These are phyloP conservation scores for Entomobrya proxima DNA, from an alignment of 2,888 invertebrate genomes.

Conservation along the genomic window DNA sequence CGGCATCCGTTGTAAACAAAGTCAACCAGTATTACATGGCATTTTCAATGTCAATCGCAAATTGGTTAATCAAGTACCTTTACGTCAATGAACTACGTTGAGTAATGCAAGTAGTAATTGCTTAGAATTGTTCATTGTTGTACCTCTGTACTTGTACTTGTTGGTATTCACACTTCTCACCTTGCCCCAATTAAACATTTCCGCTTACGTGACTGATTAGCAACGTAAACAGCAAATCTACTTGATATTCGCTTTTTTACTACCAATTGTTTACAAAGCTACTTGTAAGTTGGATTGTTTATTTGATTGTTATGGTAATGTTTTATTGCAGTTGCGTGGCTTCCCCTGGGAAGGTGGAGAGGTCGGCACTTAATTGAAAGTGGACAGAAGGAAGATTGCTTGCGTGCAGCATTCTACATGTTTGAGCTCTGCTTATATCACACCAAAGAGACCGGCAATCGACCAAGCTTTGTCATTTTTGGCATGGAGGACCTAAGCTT, in stretches of 20 bases:
- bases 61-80: too few relatives aligned
- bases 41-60: too few relatives aligned
- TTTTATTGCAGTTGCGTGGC: constrained; percentile 40
- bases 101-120: too few relatives aligned
- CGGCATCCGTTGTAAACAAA: too few relatives aligned
- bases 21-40: too few relatives aligned
- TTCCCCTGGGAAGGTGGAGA: constrained; percentile 58
- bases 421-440: constrained; percentile 33
- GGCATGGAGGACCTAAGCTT: constrained; percentile 45
- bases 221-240: background rate
- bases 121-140: too few relatives aligned
- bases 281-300: background rate
- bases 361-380: constrained; percentile 55
- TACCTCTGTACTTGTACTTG: too few relatives aligned
- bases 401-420: constrained; percentile 42
- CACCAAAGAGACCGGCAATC: constrained; percentile 11
- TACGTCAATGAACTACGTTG: too few relatives aligned
- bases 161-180: background rate
- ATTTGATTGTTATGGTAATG: background rate
- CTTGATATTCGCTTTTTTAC: background rate
- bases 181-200: background rate
- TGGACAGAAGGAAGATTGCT: constrained; percentile 57
- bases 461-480: constrained; percentile 38
- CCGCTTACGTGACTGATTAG: background rate
- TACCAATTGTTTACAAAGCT: background rate